A percentile compares a stretch with the other conserved stretches of the same genome.
These are phyloP conservation scores for Trichopoda pennipes DNA, from an alignment of 2,888 invertebrate genomes.

Conservation along the genomic window DNA sequence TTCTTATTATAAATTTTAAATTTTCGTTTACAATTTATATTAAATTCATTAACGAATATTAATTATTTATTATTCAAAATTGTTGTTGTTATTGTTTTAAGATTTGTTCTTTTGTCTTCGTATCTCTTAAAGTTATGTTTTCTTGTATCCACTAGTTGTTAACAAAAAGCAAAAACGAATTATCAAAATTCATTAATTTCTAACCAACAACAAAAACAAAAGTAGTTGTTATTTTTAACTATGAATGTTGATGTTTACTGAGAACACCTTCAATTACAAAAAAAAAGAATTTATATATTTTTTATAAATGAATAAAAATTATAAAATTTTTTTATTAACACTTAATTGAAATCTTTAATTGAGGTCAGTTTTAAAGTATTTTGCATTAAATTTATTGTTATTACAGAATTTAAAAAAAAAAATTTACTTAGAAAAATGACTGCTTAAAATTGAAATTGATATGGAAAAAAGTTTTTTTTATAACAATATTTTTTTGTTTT, in stretches of 20 bases:
- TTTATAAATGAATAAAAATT: too few relatives aligned
- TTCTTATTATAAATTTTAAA: slow-evolving; percentile 9
- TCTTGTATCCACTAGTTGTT: slow-evolving; percentile 16
- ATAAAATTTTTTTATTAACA: too few relatives aligned
- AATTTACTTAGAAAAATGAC: background rate
- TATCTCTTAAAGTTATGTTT: slow-evolving; percentile 15
- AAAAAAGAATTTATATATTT: too few relatives aligned
- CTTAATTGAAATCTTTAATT: too few relatives aligned
- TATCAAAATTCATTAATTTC: slow-evolving; percentile 12
- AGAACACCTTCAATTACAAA: too few relatives aligned
- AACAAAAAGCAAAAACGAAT: background rate
- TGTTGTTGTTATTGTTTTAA: slow-evolving; percentile 8
- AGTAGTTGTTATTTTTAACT: background rate
- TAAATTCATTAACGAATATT: slow-evolving; percentile 30
- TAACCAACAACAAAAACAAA: slow-evolving; percentile 21
- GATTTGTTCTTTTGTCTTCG: background rate
- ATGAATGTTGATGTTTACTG: background rate
- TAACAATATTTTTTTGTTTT: slow-evolving; percentile 8
- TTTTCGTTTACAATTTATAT: slow-evolving; percentile 35
- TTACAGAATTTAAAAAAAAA: background rate
- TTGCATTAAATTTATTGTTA: background rate
- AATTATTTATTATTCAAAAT: slow-evolving; percentile 1
- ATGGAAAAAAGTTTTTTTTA: slow-evolving; percentile 10
- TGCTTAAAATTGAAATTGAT: slow-evolving; percentile 49
- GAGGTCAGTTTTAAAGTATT: background rate